These are phyloP conservation scores for Ceratina australensis DNA, from an alignment of 1,140 invertebrate genomes.

Conservation along the genomic window DNA sequence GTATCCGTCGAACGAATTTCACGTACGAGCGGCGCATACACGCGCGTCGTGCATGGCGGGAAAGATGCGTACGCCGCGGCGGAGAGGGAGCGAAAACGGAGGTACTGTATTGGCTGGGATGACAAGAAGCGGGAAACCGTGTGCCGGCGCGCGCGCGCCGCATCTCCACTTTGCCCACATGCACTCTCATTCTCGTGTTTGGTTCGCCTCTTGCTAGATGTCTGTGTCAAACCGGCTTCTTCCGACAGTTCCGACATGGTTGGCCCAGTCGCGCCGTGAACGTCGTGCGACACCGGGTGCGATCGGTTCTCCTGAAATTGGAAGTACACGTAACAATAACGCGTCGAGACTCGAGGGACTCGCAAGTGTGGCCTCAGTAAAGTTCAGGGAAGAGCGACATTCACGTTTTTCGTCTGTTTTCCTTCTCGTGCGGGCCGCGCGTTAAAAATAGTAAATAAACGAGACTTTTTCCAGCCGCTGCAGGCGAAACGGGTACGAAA, in stretches of 20 bases:
- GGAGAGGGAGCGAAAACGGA: background rate
- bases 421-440: too few relatives aligned
- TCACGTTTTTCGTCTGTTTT: background rate
- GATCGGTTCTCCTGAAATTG: background rate
- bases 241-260: constrained; percentile 33
- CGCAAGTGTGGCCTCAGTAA: background rate
- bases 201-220: constrained; percentile 21
- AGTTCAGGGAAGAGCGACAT: background rate
- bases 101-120: constrained; percentile 15
- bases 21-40: too few relatives aligned
- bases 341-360: too few relatives aligned
- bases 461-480: too few relatives aligned
- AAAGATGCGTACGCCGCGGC: background rate
- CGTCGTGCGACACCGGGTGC: background rate
- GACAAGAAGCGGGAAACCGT: constrained; percentile 18
- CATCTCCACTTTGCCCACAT: background rate
- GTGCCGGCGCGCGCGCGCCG: background rate
- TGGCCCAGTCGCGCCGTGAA: constrained; percentile 28
- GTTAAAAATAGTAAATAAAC: too few relatives aligned
- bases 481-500: too few relatives aligned
- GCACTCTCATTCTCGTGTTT: constrained; percentile 30
- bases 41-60: background rate
- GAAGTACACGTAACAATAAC: background rate
- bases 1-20: too few relatives aligned
- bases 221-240: constrained; percentile 41